A percentile compares a stretch with the other conserved stretches of the same genome.
phyloP scores from a whole-genome alignment of 2,888 invertebrate genomes.

The Dorcus parallelipipedus region DNA sequence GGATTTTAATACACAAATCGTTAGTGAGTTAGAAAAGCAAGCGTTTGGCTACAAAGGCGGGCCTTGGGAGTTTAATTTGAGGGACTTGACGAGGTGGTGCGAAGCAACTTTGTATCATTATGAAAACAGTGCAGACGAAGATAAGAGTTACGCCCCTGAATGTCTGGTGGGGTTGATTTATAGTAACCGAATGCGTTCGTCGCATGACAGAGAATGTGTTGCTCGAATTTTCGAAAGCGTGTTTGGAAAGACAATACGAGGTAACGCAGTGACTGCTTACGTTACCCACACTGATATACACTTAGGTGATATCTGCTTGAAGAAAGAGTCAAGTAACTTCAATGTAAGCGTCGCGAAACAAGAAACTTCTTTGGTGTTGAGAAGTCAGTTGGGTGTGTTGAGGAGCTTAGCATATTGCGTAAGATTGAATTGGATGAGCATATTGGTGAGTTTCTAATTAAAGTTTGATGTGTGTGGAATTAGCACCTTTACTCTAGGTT shows the following conservation, averaged over 20 bases:
- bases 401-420: conserved; percentile 83
- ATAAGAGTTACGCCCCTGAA: conserved; percentile 51
- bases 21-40: conserved; percentile 60
- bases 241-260: conserved; percentile 54
- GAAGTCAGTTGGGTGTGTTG: conserved; percentile 63
- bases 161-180: conserved; percentile 76
- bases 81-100: conserved; percentile 94
- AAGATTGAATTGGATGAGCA: conserved; percentile 88
- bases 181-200: conserved; percentile 79
- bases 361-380: conserved; percentile 49
- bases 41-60: conserved; percentile 80
- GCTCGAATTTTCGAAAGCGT: conserved; percentile 48
- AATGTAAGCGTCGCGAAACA: conserved; percentile 38
- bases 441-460: conserved; percentile 62
- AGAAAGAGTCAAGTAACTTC: conserved; percentile 29
- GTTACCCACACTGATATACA: conserved; percentile 58
- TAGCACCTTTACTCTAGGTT: conserved; percentile 51
- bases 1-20: conserved; percentile 69
- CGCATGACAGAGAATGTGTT: conserved; percentile 72
- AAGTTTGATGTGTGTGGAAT: not conserved
- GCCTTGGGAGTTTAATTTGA: conserved; percentile 96
- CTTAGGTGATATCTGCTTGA: conserved; percentile 63
- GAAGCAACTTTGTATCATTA: conserved; percentile 61
- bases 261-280: conserved; percentile 56
- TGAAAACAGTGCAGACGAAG: conserved; percentile 20